Evolutionary conservation across 1,140 invertebrate genomes (phyloP).

Genomic region (Drosophila trapezifrons): DNA sequence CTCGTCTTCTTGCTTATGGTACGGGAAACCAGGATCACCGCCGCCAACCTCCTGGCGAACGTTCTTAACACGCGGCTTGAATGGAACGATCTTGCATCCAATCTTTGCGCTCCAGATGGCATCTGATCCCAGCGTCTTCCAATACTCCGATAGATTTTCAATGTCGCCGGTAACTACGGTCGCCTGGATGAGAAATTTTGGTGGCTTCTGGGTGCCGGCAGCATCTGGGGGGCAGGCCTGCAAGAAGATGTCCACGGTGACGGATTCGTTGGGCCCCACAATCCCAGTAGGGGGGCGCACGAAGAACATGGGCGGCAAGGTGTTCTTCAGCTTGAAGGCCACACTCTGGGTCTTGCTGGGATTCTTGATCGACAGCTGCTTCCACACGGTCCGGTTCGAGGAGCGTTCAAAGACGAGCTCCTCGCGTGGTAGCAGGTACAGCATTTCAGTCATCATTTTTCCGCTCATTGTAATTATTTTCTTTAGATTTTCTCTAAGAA

Average conservation of each 20-base stretch:
- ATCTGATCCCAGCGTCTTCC: constrained; percentile 13
- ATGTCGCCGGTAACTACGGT: neutral
- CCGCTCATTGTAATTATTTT: neutral
- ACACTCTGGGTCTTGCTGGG: constrained; percentile 23
- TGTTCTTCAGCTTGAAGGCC: constrained; percentile 63
- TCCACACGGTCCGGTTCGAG: constrained; percentile 29
- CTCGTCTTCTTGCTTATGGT: neutral
- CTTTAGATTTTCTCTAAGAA: no score
- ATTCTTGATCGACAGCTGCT: constrained; percentile 42
- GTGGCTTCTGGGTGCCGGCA: constrained; percentile 12
- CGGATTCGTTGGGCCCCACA: constrained; percentile 13
- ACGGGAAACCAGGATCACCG: no score
- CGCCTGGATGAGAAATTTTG: constrained; percentile 57
- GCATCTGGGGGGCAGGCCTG: constrained; percentile 20
- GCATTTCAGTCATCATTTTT: neutral
- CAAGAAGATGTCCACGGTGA: constrained; percentile 49
- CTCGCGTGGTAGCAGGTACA: constrained; percentile 35
- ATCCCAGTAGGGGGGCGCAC: constrained; percentile 59
- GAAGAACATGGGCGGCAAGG: constrained; percentile 48
- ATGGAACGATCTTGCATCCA: constrained; percentile 21
- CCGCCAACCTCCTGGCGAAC: neutral
- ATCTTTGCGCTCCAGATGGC: constrained; percentile 45
- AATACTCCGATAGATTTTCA: constrained; percentile 31
- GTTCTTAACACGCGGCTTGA: neutral
- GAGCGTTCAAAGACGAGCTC: constrained; percentile 49